Base-by-base conservation (phyloP, 2,113 vertebrate species). In the Platysternon megacephalum region DNA sequence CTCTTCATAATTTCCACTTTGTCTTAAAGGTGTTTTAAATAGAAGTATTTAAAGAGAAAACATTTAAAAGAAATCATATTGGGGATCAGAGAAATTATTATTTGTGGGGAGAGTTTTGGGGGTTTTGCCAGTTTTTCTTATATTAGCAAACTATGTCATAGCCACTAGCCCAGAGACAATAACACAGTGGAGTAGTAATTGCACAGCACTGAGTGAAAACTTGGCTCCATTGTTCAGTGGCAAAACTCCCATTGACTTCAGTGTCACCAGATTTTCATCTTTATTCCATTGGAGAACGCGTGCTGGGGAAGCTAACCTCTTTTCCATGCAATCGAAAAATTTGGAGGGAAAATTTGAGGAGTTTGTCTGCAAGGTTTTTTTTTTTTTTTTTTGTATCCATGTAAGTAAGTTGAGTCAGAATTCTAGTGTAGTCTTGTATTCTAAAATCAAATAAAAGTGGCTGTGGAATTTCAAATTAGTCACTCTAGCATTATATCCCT, bases 101-200 rank as follows among this genome's bases (percentile, higher is more conserved):
- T 78, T 87, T 91, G 6, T 78, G 46, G 49, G 89, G 46, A 42
- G 76, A 1, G 4, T 46, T 88, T 84, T 19, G 84, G 55, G 12
- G 22, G 1, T 16, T 89, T 94, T 95, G 10, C n/a, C 46, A 6
- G 2, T 48, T 29, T 84, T 88, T 87, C 2, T 82, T 84, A 88
- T 65, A 85, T 51, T 84, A 90, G 52, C 3, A 93, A 55, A 55
- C 9, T 84, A 5, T 93, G 28, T 46, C 21, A n/a, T 19, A 82
- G 3, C 3, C 2, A 51, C 29, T 82, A 82, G 48, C 84, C 35
- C 39, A 56, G 55, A 87, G 44, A 78, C 84, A 89, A 91, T 53
- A 91, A 72, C 42, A 26, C 1, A 94, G 14, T n/a, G 48, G 58
- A 96, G 80, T 44, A 74, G 42, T 81, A 92, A 95, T 89, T 91